Conservation (phyloP, 2,113 vertebrate species). For the Lanius ludovicianus region DNA sequence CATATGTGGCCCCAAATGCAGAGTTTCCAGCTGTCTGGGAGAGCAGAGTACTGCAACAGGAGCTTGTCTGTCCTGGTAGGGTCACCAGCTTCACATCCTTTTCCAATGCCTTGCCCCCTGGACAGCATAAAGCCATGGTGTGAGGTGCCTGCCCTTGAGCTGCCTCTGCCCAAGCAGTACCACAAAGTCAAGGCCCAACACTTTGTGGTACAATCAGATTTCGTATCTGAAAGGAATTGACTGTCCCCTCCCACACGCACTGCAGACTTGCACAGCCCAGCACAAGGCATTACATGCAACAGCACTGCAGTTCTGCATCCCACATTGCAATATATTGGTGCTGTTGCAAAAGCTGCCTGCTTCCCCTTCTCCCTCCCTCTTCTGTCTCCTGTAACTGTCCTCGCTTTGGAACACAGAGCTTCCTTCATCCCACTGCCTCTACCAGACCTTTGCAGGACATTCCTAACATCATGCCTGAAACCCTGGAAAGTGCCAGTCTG, state of each 20-base stretch:
- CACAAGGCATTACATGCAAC: neutral
- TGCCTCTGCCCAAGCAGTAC: neutral
- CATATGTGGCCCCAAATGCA: neutral
- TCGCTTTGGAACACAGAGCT: neutral
- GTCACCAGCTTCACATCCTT: neutral
- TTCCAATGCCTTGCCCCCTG: neutral
- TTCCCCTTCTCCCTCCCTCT: neutral
- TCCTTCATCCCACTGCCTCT: neutral
- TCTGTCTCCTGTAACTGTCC: neutral
- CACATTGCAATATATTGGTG: rapidly evolving
- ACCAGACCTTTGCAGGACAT: neutral
- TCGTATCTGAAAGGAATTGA: neutral
- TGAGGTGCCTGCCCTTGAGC: neutral
- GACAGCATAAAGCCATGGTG: neutral
- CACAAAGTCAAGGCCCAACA: neutral
- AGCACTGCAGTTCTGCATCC: neutral
- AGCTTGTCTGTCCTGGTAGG: neutral
- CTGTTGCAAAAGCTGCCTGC: neutral
- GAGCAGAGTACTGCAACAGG: neutral
- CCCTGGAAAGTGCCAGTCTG: neutral
- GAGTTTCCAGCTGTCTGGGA: neutral
- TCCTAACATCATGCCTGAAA: neutral
- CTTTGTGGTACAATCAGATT: neutral
- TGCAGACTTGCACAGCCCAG: neutral
- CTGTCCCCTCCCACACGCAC: neutral